phyloP scores from a whole-genome alignment of 2,888 invertebrate species.

The Mesopsocus fuscifrons region DNA sequence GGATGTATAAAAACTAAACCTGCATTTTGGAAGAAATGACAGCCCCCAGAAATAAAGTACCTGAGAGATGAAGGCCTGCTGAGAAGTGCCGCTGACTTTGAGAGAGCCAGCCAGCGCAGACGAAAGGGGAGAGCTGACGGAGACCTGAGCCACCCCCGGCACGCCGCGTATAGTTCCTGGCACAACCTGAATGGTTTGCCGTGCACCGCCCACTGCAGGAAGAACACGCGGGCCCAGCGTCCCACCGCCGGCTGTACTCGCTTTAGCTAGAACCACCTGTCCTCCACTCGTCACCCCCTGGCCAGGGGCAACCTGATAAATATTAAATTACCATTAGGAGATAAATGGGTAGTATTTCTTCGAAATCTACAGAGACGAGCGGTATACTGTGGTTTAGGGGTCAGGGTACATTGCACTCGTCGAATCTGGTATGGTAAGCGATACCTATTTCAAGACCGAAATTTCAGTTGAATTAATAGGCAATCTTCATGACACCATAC shows the following conservation, averaged over 20 bases:
- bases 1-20: no score
- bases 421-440: no score
- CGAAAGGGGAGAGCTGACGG: slow-evolving; percentile 25
- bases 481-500: no score
- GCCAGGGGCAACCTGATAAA: slow-evolving; percentile 20
- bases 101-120: slow-evolving; percentile 28
- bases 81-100: slow-evolving; percentile 28
- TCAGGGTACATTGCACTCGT: no score
- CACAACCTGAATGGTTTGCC: slow-evolving; percentile 37
- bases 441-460: no score
- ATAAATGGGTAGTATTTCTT: no score
- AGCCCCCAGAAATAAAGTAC: slow-evolving; percentile 14
- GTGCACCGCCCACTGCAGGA: slow-evolving; percentile 36
- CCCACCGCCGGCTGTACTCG: slow-evolving; percentile 15
- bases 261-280: slow-evolving; percentile 21
- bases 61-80: slow-evolving; percentile 33
- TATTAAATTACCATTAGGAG: no score
- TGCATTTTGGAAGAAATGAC: no score
- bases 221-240: slow-evolving; percentile 39
- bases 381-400: no score
- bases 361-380: no score
- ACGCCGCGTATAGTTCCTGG: slow-evolving; percentile 15
- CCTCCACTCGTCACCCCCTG: slow-evolving; percentile 15
- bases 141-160: slow-evolving; percentile 17
- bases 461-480: no score